phyloP scores from a whole-genome alignment of 2,888 invertebrate species.

The Ophion slaviceki region DNA sequence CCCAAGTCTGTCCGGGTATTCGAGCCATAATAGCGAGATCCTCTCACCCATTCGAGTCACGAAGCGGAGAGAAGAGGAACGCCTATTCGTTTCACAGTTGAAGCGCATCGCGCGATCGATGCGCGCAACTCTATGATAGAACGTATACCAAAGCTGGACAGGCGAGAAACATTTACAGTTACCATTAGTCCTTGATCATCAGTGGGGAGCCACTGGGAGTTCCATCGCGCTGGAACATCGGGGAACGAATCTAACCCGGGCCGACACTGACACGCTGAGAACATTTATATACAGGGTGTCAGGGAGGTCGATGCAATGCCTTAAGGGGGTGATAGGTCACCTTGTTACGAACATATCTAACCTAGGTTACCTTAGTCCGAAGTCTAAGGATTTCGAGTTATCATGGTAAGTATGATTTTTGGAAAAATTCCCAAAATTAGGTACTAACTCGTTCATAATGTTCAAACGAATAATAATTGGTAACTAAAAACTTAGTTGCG shows the following conservation, averaged over 20 bases:
- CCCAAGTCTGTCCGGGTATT: not conserved
- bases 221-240: not conserved
- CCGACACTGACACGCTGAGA: not conserved
- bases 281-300: not conserved
- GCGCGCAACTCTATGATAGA: conserved; percentile 7
- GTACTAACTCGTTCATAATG: no score
- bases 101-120: conserved; percentile 38
- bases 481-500: no score
- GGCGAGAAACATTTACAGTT: conserved; percentile 38
- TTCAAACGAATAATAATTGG: no score
- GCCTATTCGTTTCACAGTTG: conserved; percentile 26
- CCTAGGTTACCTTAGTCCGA: no score
- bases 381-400: no score
- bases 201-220: not conserved
- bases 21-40: not conserved
- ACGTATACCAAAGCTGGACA: not conserved
- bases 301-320: no score
- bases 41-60: conserved; percentile 40
- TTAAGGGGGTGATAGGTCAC: no score
- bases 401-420: no score
- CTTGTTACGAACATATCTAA: no score
- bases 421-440: no score
- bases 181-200: conserved; percentile 7
- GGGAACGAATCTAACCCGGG: not conserved
- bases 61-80: conserved; percentile 17